Percentiles rank a stretch among this genome's conserved stretches.
These are phyloP conservation scores for Apeira syringaria DNA, from an alignment of 2,888 invertebrate species.

Conservation along the genomic window DNA sequence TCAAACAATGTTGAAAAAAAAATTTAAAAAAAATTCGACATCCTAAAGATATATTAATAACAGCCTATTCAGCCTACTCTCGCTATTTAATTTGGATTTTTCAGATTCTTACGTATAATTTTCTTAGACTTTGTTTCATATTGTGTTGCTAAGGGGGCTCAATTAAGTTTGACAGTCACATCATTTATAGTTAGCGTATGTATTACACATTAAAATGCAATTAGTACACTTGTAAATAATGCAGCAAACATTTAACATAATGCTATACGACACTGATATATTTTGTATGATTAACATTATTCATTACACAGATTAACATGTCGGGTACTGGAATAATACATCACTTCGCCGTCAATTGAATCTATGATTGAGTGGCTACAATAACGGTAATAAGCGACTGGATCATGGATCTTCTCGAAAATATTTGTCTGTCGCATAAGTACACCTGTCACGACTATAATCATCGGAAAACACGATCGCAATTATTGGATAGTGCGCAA, in stretches of 20 bases:
- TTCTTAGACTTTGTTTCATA: too few relatives aligned
- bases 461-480: conserved; percentile 68
- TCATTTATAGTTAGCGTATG: conserved; percentile 7
- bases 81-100: too few relatives aligned
- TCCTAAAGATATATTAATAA: too few relatives aligned
- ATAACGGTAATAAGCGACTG: neutral
- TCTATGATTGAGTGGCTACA: neutral
- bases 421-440: conserved; percentile 24
- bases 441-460: conserved; percentile 60
- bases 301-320: conserved; percentile 9
- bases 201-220: conserved; percentile 42
- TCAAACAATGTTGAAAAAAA: too few relatives aligned
- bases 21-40: too few relatives aligned
- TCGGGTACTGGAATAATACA: conserved; percentile 1
- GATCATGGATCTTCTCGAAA: conserved; percentile 1
- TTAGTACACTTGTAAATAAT: conserved; percentile 41
- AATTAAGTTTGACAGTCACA: neutral
- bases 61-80: too few relatives aligned
- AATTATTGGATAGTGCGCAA: conserved; percentile 71
- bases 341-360: neutral
- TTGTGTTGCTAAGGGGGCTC: neutral
- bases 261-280: conserved; percentile 11
- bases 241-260: conserved; percentile 21
- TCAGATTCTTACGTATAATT: too few relatives aligned
- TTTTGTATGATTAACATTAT: conserved; percentile 12